Evolutionary conservation across 2,888 invertebrate genomes (phyloP).

Genomic region (Tenthredo mesomela): DNA sequence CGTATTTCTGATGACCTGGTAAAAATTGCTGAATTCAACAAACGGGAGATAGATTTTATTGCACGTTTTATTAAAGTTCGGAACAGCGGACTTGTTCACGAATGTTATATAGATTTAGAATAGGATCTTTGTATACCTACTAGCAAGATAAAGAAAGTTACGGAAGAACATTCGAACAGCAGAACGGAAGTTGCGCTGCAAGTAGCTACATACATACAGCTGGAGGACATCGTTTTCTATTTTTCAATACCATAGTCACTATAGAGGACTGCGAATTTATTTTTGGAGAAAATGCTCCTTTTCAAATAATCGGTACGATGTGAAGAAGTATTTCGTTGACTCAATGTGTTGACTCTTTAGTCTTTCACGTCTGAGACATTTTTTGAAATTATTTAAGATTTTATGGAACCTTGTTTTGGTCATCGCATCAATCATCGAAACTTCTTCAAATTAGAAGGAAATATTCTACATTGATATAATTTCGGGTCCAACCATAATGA

Average conservation of each 20-base stretch:
- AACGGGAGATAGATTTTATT: neutral
- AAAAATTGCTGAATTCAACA: neutral
- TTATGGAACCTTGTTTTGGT: too few relatives aligned
- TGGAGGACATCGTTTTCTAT: neutral
- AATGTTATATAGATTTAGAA: neutral
- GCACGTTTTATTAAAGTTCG: neutral
- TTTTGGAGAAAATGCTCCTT: neutral
- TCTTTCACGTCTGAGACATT: too few relatives aligned
- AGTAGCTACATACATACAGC: neutral
- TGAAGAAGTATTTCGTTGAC: too few relatives aligned
- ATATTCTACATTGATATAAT: too few relatives aligned
- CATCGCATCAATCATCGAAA: too few relatives aligned
- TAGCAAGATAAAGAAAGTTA: neutral
- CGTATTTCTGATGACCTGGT: neutral
- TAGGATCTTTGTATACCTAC: neutral
- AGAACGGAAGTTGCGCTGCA: neutral
- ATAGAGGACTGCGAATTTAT: neutral
- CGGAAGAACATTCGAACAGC: neutral
- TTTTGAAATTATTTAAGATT: too few relatives aligned
- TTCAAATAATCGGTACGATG: too few relatives aligned
- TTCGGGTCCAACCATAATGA: too few relatives aligned
- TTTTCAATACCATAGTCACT: neutral
- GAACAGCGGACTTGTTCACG: neutral
- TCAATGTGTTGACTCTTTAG: too few relatives aligned
- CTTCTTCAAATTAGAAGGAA: too few relatives aligned